These are phyloP conservation scores for Clinocottus analis DNA, from an alignment of 2,113 vertebrate species.

Conservation along the genomic window DNA sequence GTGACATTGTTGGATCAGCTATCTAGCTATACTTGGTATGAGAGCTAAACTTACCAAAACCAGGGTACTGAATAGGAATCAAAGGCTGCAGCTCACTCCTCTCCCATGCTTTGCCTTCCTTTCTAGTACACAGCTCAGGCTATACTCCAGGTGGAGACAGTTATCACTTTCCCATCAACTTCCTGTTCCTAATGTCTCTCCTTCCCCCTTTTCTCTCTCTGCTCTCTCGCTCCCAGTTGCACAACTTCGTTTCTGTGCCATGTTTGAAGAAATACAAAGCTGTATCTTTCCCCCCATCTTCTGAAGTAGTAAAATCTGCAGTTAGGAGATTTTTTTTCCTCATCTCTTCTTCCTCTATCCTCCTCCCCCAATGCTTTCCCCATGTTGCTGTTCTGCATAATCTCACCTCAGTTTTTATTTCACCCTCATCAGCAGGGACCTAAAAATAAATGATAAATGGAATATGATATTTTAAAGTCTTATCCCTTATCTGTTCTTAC, in stretches of 20 bases:
- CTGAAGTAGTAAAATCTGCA: constrained; percentile 72
- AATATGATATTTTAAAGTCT: constrained; percentile 89
- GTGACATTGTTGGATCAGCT: constrained; percentile 84
- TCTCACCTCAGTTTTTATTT: constrained; percentile 87
- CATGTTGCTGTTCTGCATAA: constrained; percentile 79
- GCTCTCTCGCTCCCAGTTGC: constrained; percentile 69
- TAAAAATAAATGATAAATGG: constrained; percentile 90
- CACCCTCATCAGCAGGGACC: constrained; percentile 85
- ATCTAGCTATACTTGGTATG: constrained; percentile 60
- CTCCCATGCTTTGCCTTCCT: constrained; percentile 62
- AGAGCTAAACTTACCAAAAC: constrained; percentile 78
- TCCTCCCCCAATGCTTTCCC: constrained; percentile 54
- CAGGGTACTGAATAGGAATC: constrained; percentile 66
- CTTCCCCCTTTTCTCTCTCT: constrained; percentile 64
- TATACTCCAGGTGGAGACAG: constrained; percentile 80
- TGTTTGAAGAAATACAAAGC: constrained; percentile 74
- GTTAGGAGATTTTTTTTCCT: constrained; percentile 51
- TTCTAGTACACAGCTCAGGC: constrained; percentile 68
- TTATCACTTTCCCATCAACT: constrained; percentile 82
- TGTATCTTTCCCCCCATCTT: constrained; percentile 54
- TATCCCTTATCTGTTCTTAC: constrained; percentile 86
- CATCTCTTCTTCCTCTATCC: constrained; percentile 40
- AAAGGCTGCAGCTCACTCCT: constrained; percentile 74
- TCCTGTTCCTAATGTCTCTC: constrained; percentile 78
- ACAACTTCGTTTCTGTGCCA: constrained; percentile 66